phyloP scores from a whole-genome alignment of 2,113 vertebrate species.

The Oostethus manadensis region DNA sequence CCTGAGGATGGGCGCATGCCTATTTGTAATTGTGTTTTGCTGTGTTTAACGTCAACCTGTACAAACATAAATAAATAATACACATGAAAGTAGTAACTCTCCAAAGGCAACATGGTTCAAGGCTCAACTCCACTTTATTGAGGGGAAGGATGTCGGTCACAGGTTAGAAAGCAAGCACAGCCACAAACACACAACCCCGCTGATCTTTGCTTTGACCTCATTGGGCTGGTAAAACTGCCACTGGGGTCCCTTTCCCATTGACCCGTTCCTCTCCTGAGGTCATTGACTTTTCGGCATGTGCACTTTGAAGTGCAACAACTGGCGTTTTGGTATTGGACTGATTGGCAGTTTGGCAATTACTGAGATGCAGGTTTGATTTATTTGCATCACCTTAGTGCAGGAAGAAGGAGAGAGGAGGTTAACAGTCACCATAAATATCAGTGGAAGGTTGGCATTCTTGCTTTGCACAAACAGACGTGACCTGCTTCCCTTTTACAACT shows the following conservation, averaged over 20 bases:
- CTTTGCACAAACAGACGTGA: background rate
- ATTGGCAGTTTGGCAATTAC: constrained; percentile 44
- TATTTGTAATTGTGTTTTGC: no score
- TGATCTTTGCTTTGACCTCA: constrained; percentile 42
- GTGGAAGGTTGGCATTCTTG: background rate
- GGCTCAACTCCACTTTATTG: constrained; percentile 62
- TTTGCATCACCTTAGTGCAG: constrained; percentile 20
- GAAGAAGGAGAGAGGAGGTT: constrained; percentile 2
- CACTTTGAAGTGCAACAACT: constrained; percentile 56
- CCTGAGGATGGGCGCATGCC: no score
- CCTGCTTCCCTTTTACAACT: background rate
- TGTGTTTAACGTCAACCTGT: no score
- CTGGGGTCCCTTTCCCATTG: constrained; percentile 32
- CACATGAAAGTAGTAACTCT: background rate
- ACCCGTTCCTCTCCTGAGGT: constrained; percentile 49
- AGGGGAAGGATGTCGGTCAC: constrained; percentile 55
- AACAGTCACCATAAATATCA: constrained; percentile 5
- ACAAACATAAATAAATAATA: no score
- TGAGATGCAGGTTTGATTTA: constrained; percentile 25
- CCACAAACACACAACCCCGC: constrained; percentile 9
- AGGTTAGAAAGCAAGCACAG: constrained; percentile 33
- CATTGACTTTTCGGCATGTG: constrained; percentile 28
- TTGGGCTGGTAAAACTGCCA: constrained; percentile 21
- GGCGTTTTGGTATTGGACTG: constrained; percentile 34
- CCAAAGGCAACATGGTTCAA: constrained; percentile 8